phyloP scores from a whole-genome alignment of 2,113 vertebrate species.

The Forbesichthys papilliferus region DNA sequence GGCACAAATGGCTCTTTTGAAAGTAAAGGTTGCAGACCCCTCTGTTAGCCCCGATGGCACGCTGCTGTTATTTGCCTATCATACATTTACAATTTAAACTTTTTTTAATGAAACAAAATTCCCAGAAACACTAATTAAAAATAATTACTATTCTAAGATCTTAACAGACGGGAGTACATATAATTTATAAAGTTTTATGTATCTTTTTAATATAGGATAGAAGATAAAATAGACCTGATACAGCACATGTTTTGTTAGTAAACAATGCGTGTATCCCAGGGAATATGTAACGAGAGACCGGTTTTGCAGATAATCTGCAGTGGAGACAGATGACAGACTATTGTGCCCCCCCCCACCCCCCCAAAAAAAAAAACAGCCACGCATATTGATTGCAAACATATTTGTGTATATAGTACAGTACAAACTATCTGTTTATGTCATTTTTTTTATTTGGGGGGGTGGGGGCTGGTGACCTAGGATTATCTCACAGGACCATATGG shows the following conservation, averaged over 20 bases:
- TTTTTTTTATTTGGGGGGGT: constrained; percentile 23
- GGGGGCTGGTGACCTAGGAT: constrained; percentile 18
- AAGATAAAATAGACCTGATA: not conserved
- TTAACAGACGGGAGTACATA: too few species aligned
- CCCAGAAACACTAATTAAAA: too few species aligned
- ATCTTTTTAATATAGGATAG: too few species aligned
- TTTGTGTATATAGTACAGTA: not conserved
- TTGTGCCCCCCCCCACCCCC: constrained; percentile 29
- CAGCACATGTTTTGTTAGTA: not conserved
- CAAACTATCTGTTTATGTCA: constrained; percentile 22
- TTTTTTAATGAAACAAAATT: too few species aligned
- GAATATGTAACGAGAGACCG: constrained; percentile 47
- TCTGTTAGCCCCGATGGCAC: too few species aligned
- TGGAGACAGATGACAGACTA: too few species aligned
- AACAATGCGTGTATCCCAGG: not conserved
- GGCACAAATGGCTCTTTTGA: too few species aligned
- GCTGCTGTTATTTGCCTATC: too few species aligned
- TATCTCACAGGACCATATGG: constrained; percentile 68
- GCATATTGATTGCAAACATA: not conserved
- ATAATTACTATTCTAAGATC: too few species aligned
- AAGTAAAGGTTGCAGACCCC: too few species aligned
- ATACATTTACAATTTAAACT: too few species aligned
- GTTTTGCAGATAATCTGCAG: constrained; percentile 47
- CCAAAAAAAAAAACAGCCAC: constrained; percentile 3
- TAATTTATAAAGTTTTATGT: too few species aligned